phyloP scores from a whole-genome alignment of 2,888 invertebrate genomes.

The Neoascia interrupta region DNA sequence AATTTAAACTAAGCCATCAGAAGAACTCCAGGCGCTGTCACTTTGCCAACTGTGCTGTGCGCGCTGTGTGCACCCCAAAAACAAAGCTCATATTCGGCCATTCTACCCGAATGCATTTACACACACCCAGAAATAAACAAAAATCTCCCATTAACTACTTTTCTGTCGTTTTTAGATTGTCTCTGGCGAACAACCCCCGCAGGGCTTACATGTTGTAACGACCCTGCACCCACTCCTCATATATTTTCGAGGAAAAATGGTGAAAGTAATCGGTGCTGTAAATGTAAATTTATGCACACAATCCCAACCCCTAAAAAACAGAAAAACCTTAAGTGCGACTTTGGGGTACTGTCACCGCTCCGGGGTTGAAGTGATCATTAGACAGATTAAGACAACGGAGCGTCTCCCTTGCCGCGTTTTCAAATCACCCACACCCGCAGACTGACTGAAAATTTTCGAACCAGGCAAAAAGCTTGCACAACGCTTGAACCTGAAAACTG shows the following conservation, averaged over 20 bases:
- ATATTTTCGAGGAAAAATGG: background rate
- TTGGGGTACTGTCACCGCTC: constrained; percentile 8
- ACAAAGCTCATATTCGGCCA: constrained; percentile 1
- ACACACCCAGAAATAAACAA: constrained; percentile 41
- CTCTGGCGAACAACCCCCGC: no score
- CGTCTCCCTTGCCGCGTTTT: background rate
- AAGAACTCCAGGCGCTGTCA: constrained; percentile 1
- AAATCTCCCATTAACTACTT: constrained; percentile 51
- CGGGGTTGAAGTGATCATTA: constrained; percentile 63
- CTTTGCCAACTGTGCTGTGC: background rate
- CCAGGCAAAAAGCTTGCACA: constrained; percentile 27
- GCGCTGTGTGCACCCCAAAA: background rate
- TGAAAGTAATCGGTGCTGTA: constrained; percentile 41
- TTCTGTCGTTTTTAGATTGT: background rate
- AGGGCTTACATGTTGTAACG: constrained; percentile 3
- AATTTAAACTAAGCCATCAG: constrained; percentile 38
- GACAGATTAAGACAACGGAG: constrained; percentile 62
- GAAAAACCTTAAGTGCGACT: constrained; percentile 7
- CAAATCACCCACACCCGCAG: constrained; percentile 2
- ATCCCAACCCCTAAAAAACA: constrained; percentile 24
- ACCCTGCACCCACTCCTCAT: background rate
- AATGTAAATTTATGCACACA: constrained; percentile 62
- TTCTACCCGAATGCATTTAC: constrained; percentile 41
- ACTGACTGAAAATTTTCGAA: background rate
- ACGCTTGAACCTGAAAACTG: constrained; percentile 49